phyloP scores from a whole-genome alignment of 2,113 vertebrate species.

The Brevimyrus niger region DNA sequence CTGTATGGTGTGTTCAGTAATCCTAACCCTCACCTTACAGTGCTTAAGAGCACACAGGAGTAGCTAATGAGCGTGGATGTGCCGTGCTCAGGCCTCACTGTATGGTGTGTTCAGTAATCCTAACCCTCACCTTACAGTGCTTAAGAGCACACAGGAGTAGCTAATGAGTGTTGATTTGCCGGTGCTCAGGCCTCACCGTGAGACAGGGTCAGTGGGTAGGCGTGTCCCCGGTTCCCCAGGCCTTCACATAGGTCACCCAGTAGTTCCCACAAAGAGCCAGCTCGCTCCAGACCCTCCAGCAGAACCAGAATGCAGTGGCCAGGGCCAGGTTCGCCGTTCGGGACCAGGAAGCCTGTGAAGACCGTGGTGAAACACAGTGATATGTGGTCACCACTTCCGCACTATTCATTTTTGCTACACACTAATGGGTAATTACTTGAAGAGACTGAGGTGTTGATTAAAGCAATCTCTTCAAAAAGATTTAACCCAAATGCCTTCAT shows the following conservation, averaged over 20 bases:
- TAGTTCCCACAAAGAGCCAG: constrained; percentile 71
- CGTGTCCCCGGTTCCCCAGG: constrained; percentile 75
- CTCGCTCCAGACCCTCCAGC: constrained; percentile 81
- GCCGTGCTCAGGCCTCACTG: constrained; percentile 45
- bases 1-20: constrained; percentile 26
- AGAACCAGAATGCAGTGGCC: constrained; percentile 72
- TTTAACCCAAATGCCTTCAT: not conserved
- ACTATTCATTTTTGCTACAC: not conserved
- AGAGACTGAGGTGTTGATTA: not conserved
- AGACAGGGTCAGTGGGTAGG: constrained; percentile 62
- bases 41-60: not conserved
- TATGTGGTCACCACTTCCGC: not conserved
- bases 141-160: not conserved
- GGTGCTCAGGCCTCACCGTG: constrained; percentile 58
- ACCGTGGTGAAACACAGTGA: not conserved
- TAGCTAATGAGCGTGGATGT: not conserved
- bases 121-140: not conserved
- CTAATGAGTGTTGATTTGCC: not conserved
- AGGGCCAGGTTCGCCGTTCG: constrained; percentile 55
- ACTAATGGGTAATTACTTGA: not conserved
- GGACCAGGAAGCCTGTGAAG: constrained; percentile 75
- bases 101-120: not conserved
- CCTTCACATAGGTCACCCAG: constrained; percentile 78
- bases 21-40: not conserved
- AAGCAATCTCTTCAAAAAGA: not conserved